phyloP scores from a whole-genome alignment of 2,888 invertebrate species.

The Ornithoptera priamus region DNA sequence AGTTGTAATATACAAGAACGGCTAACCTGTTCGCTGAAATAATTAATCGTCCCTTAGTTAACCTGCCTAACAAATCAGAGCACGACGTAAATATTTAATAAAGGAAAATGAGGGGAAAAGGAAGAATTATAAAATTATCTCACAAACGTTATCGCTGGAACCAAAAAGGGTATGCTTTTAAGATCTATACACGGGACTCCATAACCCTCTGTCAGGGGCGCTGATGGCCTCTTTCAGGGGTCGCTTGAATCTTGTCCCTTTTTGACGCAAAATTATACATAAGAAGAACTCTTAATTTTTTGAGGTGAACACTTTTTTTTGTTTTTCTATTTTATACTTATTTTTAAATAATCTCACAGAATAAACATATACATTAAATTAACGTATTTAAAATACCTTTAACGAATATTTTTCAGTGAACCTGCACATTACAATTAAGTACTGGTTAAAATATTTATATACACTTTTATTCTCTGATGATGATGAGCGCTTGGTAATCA shows the following conservation, averaged over 20 bases:
- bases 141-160: conserved; percentile 67
- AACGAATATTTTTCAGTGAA: no score
- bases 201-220: conserved; percentile 33
- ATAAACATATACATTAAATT: no score
- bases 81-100: conserved; percentile 70
- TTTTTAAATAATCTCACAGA: neutral
- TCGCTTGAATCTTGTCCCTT: conserved; percentile 41
- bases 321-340: neutral
- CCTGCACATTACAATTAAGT: no score
- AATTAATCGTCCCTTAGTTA: conserved; percentile 57
- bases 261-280: conserved; percentile 18
- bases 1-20: neutral
- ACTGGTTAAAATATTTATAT: no score
- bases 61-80: conserved; percentile 60
- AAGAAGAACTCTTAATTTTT: conserved; percentile 13
- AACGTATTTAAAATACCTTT: no score
- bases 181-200: conserved; percentile 52
- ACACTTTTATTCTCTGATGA: no score
- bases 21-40: conserved; percentile 43
- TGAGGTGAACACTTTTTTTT: neutral
- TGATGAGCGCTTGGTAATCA: no score
- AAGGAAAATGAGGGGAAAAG: conserved; percentile 71
- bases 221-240: conserved; percentile 54
- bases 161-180: conserved; percentile 65
- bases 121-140: conserved; percentile 75